Percentiles rank a stretch among this genome's conserved stretches.
phyloP scores from a whole-genome alignment of 2,888 invertebrate genomes.

The Isoperla grammatica region DNA sequence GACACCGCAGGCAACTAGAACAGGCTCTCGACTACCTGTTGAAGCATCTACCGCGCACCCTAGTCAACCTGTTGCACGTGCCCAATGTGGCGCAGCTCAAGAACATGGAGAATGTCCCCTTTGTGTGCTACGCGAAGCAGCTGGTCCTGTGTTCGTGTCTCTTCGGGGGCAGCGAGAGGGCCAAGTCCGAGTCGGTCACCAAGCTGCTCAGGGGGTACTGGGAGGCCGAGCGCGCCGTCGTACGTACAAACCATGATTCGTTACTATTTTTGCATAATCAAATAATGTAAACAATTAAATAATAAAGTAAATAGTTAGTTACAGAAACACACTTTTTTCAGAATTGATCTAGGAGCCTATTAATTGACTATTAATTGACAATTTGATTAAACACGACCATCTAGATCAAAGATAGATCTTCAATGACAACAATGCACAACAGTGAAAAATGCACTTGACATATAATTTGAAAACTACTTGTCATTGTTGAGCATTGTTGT shows the following conservation, averaged over 20 bases:
- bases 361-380: not conserved
- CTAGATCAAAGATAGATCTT: no score
- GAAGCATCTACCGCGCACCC: conserved; percentile 26
- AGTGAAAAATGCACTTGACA: no score
- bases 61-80: conserved; percentile 29
- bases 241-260: no score
- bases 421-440: no score
- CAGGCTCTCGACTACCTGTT: conserved; percentile 25
- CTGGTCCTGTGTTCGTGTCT: conserved; percentile 30
- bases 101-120: conserved; percentile 28
- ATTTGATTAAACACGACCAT: no score
- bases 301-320: not conserved
- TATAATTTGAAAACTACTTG: no score
- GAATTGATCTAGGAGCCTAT: no score
- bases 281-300: not conserved
- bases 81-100: conserved; percentile 26
- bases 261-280: no score
- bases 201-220: conserved; percentile 29
- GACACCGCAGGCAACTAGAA: conserved; percentile 23
- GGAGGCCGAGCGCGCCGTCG: conserved; percentile 16
- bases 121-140: conserved; percentile 29
- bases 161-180: conserved; percentile 26
- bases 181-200: conserved; percentile 26
- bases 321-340: no score
- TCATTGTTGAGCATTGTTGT: no score